A percentile compares a stretch with the other conserved stretches of the same genome.
These are phyloP conservation scores for Odontamblyopus rebecca DNA, from an alignment of 2,797 vertebrate species.

Conservation along the genomic window DNA sequence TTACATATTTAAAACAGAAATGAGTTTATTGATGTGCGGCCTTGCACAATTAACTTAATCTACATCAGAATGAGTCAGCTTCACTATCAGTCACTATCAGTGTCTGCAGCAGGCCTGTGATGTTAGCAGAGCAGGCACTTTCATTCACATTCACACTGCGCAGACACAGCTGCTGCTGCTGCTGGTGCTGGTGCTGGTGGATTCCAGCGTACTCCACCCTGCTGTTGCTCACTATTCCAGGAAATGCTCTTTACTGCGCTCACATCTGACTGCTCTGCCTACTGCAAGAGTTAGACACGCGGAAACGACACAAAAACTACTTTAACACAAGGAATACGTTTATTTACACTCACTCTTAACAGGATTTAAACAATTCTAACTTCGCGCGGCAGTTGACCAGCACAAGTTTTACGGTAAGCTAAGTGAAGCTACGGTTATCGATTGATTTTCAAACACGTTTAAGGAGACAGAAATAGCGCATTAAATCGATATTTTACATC, in stretches of 20 bases:
- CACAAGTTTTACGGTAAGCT: conserved; percentile 6
- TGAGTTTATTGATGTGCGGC: too few species aligned
- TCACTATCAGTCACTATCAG: not conserved
- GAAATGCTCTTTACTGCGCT: conserved; percentile 32
- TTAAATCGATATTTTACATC: too few species aligned
- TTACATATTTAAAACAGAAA: too few species aligned
- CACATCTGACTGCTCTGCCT: conserved; percentile 11
- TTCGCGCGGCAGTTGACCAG: not conserved
- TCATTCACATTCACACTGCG: not conserved
- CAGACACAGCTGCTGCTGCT: too few species aligned
- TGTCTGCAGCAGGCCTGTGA: not conserved
- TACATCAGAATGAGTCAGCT: conserved; percentile 26
- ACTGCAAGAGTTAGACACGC: too few species aligned
- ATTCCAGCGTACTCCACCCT: conserved; percentile 63
- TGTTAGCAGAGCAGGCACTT: not conserved
- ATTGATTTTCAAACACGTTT: not conserved
- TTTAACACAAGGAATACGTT: not conserved
- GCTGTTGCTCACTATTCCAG: conserved; percentile 26
- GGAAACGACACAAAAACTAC: not conserved
- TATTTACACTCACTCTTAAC: not conserved
- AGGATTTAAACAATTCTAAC: not conserved
- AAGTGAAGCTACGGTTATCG: not conserved
- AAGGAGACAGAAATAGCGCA: not conserved
- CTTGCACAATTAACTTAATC: too few species aligned
- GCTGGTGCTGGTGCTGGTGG: not conserved